Percentiles rank a stretch among this genome's conserved stretches.
Evolutionary conservation across 2,113 vertebrate species (phyloP).

Genomic region (Ploceus nigricollis): DNA sequence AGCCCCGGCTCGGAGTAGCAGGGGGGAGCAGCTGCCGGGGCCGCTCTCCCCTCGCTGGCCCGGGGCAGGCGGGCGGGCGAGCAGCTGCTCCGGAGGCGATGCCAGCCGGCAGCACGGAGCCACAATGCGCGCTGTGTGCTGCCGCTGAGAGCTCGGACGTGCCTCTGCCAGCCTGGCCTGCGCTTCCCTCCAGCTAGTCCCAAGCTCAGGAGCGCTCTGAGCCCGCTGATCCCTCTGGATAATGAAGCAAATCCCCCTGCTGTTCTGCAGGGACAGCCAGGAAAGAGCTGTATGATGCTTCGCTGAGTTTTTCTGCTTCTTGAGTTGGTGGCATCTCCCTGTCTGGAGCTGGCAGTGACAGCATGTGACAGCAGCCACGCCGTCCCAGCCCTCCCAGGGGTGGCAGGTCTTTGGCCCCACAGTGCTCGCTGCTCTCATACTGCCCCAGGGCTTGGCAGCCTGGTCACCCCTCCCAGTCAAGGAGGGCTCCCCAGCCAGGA

Average conservation of each 20-base stretch:
- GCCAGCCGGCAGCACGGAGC: not conserved
- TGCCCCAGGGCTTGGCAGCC: not conserved
- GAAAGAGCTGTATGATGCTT: not conserved
- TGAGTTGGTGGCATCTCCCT: not conserved
- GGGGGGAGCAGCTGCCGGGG: too few species aligned
- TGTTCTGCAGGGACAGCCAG: not conserved
- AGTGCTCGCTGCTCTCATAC: not conserved
- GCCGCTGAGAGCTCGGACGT: not conserved
- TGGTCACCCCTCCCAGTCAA: not conserved
- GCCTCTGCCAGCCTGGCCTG: not conserved
- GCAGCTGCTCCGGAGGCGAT: not conserved
- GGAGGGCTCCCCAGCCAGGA: not conserved
- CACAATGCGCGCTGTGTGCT: not conserved
- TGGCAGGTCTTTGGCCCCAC: not conserved
- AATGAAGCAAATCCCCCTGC: not conserved
- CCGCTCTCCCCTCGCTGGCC: not conserved
- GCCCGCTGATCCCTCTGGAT: not conserved
- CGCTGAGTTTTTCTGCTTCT: not conserved
- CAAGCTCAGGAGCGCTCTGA: not conserved
- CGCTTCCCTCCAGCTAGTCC: not conserved
- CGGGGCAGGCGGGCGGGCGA: not conserved
- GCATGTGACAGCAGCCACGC: not conserved
- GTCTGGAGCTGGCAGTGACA: not conserved
- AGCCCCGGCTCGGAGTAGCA: too few species aligned
- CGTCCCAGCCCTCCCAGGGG: accelerated